A percentile compares a stretch with the other conserved stretches of the same genome.
phyloP scores from a whole-genome alignment of 2,797 vertebrate genomes.

The Dallia pectoralis region DNA sequence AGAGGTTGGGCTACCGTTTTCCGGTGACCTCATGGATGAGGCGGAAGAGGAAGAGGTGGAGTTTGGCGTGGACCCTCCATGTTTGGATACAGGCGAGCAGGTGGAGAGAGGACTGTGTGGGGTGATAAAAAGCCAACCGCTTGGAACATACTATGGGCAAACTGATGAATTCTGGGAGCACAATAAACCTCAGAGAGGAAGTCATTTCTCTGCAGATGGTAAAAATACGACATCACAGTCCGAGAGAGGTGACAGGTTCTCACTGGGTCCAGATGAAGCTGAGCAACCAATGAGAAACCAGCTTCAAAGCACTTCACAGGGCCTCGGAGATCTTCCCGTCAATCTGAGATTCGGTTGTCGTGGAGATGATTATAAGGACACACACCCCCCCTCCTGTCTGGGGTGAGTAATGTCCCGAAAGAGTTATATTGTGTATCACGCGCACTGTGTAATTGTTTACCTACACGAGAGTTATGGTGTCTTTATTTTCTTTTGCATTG shows the following conservation, averaged over 20 bases:
- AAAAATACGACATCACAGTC: slow-evolving; percentile 33
- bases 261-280: slow-evolving; percentile 25
- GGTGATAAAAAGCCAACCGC: neutral
- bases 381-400: slow-evolving; percentile 34
- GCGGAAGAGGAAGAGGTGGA: slow-evolving; percentile 34
- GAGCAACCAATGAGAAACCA: slow-evolving; percentile 24
- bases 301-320: slow-evolving; percentile 11
- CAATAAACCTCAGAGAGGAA: slow-evolving; percentile 42
- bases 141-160: slow-evolving; percentile 10
- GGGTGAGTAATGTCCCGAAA: slow-evolving; percentile 50
- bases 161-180: slow-evolving; percentile 49
- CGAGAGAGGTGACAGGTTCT: slow-evolving; percentile 21
- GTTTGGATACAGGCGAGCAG: neutral
- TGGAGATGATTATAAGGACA: slow-evolving; percentile 26
- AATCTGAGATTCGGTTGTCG: slow-evolving; percentile 36
- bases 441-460: slow-evolving; percentile 2
- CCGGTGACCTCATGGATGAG: slow-evolving; percentile 66
- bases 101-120: neutral
- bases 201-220: slow-evolving; percentile 38
- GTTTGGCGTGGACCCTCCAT: neutral
- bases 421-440: neutral
- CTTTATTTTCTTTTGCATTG: neutral
- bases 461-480: slow-evolving; percentile 6
- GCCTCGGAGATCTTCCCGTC: slow-evolving; percentile 31
- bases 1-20: slow-evolving; percentile 66